Evolutionary conservation across 1,140 invertebrate genomes (phyloP).

Genomic region (Kradibia gibbosae): DNA sequence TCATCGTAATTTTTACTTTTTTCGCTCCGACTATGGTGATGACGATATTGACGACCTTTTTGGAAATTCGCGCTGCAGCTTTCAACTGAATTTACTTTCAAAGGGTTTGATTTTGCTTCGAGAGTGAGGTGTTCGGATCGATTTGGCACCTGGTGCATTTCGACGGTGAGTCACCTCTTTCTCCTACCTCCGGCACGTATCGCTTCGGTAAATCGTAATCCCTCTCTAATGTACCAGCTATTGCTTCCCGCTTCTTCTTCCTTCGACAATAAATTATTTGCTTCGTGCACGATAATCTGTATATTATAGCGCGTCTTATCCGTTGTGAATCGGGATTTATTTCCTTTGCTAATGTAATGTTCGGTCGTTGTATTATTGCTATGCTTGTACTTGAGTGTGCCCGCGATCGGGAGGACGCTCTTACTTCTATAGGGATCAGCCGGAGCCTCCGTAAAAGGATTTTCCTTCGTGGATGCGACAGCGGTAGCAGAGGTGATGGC

Average conservation of each 20-base stretch:
- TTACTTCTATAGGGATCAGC: slow-evolving; percentile 4
- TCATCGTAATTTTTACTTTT: neutral
- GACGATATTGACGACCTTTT: neutral
- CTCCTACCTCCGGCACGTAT: slow-evolving; percentile 52
- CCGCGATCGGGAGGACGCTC: slow-evolving; percentile 28
- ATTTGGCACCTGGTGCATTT: slow-evolving; percentile 62
- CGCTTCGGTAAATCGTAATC: slow-evolving; percentile 47
- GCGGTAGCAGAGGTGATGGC: slow-evolving; percentile 59
- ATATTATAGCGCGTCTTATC: neutral
- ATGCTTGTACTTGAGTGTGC: slow-evolving; percentile 2
- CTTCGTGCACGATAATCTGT: neutral
- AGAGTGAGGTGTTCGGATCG: slow-evolving; percentile 32
- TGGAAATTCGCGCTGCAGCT: neutral
- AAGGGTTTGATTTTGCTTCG: neutral
- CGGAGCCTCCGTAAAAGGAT: slow-evolving; percentile 15
- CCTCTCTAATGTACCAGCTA: slow-evolving; percentile 33
- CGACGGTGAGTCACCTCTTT: slow-evolving; percentile 68
- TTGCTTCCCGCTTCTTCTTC: slow-evolving; percentile 21
- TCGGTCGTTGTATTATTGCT: neutral
- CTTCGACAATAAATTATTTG: slow-evolving; percentile 15
- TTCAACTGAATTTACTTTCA: neutral
- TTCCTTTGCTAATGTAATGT: neutral
- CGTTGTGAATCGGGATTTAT: neutral
- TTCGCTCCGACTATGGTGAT: neutral
- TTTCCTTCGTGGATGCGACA: slow-evolving; percentile 28